Percentiles rank a stretch among this genome's conserved stretches.
These are phyloP conservation scores for Dugesia japonica DNA, from an alignment of 2,888 invertebrate genomes.

Conservation along the genomic window DNA sequence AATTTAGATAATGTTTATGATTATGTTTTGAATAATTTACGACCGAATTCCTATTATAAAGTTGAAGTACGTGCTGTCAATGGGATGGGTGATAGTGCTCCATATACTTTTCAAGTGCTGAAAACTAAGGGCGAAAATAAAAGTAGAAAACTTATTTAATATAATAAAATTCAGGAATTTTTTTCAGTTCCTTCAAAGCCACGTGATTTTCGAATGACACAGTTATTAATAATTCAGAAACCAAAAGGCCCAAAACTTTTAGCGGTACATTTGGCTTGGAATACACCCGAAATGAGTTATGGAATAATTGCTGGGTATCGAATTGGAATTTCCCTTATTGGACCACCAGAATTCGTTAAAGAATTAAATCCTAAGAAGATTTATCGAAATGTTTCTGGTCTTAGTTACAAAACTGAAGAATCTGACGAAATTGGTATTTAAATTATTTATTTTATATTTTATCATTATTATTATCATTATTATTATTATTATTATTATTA, in stretches of 20 bases:
- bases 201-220: conserved; percentile 13
- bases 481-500: too few relatives aligned
- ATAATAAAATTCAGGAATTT: too few relatives aligned
- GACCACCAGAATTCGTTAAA: conserved; percentile 11
- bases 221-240: neutral
- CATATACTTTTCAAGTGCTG: neutral
- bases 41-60: neutral
- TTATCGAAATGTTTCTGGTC: conserved; percentile 17
- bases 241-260: neutral
- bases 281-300: neutral
- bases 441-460: neutral
- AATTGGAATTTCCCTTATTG: neutral
- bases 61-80: neutral
- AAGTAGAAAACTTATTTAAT: too few relatives aligned
- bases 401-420: neutral
- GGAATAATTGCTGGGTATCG: conserved; percentile 16
- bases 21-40: neutral
- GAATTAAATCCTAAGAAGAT: conserved; percentile 3
- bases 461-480: too few relatives aligned
- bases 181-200: conserved; percentile 25
- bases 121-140: neutral
- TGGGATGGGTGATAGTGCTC: neutral
- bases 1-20: neutral
- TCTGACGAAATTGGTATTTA: neutral
- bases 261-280: conserved; percentile 10